Evolutionary conservation across 2,113 vertebrate species (phyloP), one percentile per base, ranked within the genome.

Genomic region (Zosterops japonicus): DNA sequence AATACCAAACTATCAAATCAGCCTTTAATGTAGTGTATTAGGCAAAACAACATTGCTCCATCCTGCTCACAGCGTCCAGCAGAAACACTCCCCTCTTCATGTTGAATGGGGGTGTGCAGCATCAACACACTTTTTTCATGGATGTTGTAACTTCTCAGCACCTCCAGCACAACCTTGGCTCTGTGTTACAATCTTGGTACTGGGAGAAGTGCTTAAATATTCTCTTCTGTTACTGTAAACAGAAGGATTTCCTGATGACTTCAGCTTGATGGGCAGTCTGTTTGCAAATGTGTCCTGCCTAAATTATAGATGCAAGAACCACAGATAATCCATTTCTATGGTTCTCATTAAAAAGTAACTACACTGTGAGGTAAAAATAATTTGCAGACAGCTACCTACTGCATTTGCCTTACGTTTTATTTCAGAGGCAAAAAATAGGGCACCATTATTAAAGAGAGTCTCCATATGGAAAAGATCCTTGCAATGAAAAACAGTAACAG

Each of bases 221-320:
- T 79, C 29, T 77, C 13, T 50, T 85, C 63, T 83, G 31, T 59
- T 81, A 79, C 56, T 67, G 36, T 78, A 81, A 95, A 81, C 36
- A 81, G 57, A 85, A 91, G 67, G 60, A 64, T 67, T 83, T 95
- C 69, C 72, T 53, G 33, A 71, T 12, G 23, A 75, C 60, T 57
- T 75, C 49, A 70, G 64, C 52, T 22, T 86, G 86, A 92, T 78
- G 71, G 70, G 75, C 82, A 93, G 61, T 50, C 65, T 87, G 50
- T 86, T 90, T 83, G 83, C 59, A 95, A 83, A 88, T 35, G 42
- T 78, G 52, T 67, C 76, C 71, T 86, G 41, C 42, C 42, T 94
- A 44, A 94, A 92, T 88, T 94, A 90, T 63, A 94, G 69, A 71
- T 89, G 81, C 75, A 82, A 76, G 84, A 93, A n/a, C 60, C 86